Base-by-base conservation (phyloP, 2,113 vertebrate genomes). In the Ellobius talpinus region DNA sequence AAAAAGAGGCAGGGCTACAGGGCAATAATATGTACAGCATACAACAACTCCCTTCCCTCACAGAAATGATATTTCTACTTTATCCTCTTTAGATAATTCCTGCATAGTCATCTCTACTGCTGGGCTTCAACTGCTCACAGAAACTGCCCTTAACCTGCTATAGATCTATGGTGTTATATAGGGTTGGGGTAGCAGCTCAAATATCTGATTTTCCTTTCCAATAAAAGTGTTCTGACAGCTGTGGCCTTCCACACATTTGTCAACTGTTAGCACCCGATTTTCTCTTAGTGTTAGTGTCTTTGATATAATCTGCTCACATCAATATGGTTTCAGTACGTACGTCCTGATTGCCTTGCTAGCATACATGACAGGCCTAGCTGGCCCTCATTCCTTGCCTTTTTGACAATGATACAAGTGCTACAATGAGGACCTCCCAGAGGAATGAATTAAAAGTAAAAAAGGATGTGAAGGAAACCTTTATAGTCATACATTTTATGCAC, bases 401-500 rank as follows among this genome's bases (percentile, higher is more conserved):
- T 74, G 24, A 63, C 78, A 84, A 29, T 84, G 16, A 88, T 14
- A 70, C 5, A 77, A 73, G 76, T 78, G 24, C 11, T 90, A 33
- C 93, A 96, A 94, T 91, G 42, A 89, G 4, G 7, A 70, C 5
- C 9, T 23, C 13, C 3, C 87, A 84, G 66, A 55, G 26, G 17
- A 88, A 17, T 4, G 1, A 89, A 89, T 61, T 31, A 24, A 58
- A 94, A 90, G n/a, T 65, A 84, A 36, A 21, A 87, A 94, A 73
- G 70, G 36, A 85, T 87, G 1, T 84, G 39, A 84, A 82, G 79
- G 77, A 31, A 65, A 8, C 52, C 26, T 58, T 55, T 91, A 13
- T 1, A 84, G 4, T 87, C 88, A 93, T 21, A 50, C 63, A 77
- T 94, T 92, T 94, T 82, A 33, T 87, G 45, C 14, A 36, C 17